Percentiles rank a stretch among this genome's conserved stretches.
Evolutionary conservation across 1,140 invertebrate genomes (phyloP).

Genomic region (Cydia pomonella): DNA sequence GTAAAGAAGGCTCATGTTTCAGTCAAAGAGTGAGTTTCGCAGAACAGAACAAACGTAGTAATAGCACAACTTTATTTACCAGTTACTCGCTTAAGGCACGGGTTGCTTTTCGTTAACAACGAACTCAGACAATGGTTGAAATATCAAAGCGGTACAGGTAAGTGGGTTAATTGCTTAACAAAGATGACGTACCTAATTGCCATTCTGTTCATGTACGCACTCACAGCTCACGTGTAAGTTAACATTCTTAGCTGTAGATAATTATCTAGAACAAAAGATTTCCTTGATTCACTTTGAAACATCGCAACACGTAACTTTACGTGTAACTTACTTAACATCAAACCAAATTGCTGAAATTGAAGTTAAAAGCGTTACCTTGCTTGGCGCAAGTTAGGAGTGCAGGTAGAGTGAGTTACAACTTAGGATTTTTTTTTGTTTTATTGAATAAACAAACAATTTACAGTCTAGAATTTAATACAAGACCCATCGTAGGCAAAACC

Average conservation of each 20-base stretch:
- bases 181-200: background rate
- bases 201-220: background rate
- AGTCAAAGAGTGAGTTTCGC: no score
- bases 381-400: slow-evolving; percentile 33
- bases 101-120: background rate
- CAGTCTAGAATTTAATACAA: no score
- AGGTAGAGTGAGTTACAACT: slow-evolving; percentile 15
- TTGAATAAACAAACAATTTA: no score
- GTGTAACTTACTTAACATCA: slow-evolving; percentile 43
- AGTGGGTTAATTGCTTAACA: background rate
- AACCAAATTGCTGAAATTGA: slow-evolving; percentile 62
- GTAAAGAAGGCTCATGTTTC: no score
- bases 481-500: no score
- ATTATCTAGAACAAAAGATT: slow-evolving; percentile 26
- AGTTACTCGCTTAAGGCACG: no score
- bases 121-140: background rate
- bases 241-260: slow-evolving; percentile 10
- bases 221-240: background rate
- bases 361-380: slow-evolving; percentile 53
- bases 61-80: no score
- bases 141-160: background rate
- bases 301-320: slow-evolving; percentile 41
- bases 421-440: no score
- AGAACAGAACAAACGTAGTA: no score
- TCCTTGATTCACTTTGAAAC: slow-evolving; percentile 37